Conservation (phyloP, 2,113 vertebrate species). For the Sterna hirundo region DNA sequence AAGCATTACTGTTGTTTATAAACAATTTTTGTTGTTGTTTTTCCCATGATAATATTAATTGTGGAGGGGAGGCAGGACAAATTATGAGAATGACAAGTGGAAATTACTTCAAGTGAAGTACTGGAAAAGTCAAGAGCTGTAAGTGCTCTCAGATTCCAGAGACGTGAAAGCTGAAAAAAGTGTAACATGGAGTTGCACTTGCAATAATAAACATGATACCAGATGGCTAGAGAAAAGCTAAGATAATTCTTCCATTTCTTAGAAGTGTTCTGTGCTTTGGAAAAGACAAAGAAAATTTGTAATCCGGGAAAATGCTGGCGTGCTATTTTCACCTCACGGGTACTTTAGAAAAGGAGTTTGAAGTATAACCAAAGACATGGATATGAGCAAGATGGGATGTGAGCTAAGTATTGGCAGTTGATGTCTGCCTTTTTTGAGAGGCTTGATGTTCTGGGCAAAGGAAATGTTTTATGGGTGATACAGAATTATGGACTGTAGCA, state of each 20-base stretch:
- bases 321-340: neutral
- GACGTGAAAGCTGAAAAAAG: neutral
- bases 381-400: neutral
- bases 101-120: neutral
- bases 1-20: neutral
- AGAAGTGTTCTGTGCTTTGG: neutral
- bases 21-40: neutral
- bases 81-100: neutral
- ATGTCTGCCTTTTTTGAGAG: neutral
- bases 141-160: neutral
- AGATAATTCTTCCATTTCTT: neutral
- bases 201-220: neutral
- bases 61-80: neutral
- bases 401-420: neutral
- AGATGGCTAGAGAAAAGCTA: neutral
- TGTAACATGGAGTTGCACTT: neutral
- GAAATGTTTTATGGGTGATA: neutral
- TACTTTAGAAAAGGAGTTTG: neutral
- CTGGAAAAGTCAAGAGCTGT: neutral
- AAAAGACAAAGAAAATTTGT: neutral
- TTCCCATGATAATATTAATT: neutral
- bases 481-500: neutral
- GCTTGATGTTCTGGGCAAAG: neutral
- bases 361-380: neutral
- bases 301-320: neutral